These are phyloP conservation scores for Trichopoda pennipes DNA, from an alignment of 2,888 invertebrate species.

Conservation along the genomic window DNA sequence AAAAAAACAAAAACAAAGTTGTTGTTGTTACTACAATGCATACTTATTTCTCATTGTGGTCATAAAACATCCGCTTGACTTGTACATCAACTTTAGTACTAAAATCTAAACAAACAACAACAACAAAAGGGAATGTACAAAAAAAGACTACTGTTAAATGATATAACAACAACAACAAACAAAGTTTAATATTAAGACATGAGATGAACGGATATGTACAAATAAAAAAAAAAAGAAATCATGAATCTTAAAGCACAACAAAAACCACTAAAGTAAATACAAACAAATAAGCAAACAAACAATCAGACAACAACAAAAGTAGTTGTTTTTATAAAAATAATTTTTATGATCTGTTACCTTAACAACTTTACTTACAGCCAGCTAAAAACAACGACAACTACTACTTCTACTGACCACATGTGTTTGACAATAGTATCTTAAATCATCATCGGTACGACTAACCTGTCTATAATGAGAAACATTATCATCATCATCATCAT, in stretches of 20 bases:
- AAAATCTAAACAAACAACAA: background rate
- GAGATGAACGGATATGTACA: constrained; percentile 51
- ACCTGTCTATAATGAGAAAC: constrained; percentile 4
- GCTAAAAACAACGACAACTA: background rate
- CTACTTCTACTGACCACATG: constrained; percentile 45
- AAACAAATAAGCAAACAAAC: background rate
- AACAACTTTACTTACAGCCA: constrained; percentile 33
- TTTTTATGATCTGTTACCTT: constrained; percentile 63
- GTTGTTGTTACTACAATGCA: background rate
- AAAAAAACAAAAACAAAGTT: background rate
- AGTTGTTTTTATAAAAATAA: constrained; percentile 16
- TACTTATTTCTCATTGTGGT: constrained; percentile 12
- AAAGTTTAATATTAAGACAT: constrained; percentile 42
- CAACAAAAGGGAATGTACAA: background rate
- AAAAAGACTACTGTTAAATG: constrained; percentile 35
- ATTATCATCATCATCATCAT: constrained; percentile 11
- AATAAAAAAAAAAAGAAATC: constrained; percentile 26
- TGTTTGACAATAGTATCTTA: constrained; percentile 47
- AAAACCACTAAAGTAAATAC: constrained; percentile 5
- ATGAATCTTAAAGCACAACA: constrained; percentile 21
- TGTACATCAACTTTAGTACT: background rate
- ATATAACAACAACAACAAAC: constrained; percentile 40
- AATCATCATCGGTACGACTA: constrained; percentile 19
- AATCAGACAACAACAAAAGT: constrained; percentile 22
- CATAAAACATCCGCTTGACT: constrained; percentile 50